Base-by-base conservation (phyloP, 2,113 vertebrate genomes). In the Leptodactylus fuscus region DNA sequence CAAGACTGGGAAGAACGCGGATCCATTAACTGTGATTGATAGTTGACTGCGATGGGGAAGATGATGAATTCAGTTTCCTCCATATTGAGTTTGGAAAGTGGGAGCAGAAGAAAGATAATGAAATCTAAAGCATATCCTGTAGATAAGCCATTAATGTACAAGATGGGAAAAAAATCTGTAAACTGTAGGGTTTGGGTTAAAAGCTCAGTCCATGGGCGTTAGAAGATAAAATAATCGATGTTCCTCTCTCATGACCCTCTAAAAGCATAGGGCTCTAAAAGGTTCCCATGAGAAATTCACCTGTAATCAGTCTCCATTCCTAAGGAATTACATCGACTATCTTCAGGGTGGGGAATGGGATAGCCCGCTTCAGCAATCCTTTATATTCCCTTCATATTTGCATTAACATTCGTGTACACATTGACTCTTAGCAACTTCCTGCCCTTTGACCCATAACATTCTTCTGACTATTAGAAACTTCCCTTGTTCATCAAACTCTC, bases 391-490 rank as follows among this genome's bases (percentile, higher is more conserved):
- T 70, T 69, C 27, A 78, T 78, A 85, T 77, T 51, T 85, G 73
- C 55, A 34, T 67, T 67, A n/a, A 34, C 74, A 38, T 79, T 78
- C 65, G 48, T 85, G 76, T 85, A 78, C 73, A 78, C 44, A 79
- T 46, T 12, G 32, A 62, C 82, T 78, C 51, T 69, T 85, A 60
- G 83, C 74, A 85, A 85, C 83, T 69, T 85, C 74, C 75, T 85
- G 83, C 74, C 75, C 58, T 77, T 79, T 85, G 76, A 79, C 83
- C 83, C 44, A 1, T 22, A 83, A 69, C 83, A 85, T 85, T 85
- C 83, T 69, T 85, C 65, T 29, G 58, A 46, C 58, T 38, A 85
- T 85, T 67, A 69, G 74, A 85, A 78, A 69, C 29, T 78, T 85
- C 74, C 55, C 83, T 79, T 85, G 60, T 79, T 85, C 58, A 69